A percentile compares a stretch with the other conserved stretches of the same genome.
Conservation (phyloP, 1,140 invertebrate species). For the Papilio polyxenes region DNA sequence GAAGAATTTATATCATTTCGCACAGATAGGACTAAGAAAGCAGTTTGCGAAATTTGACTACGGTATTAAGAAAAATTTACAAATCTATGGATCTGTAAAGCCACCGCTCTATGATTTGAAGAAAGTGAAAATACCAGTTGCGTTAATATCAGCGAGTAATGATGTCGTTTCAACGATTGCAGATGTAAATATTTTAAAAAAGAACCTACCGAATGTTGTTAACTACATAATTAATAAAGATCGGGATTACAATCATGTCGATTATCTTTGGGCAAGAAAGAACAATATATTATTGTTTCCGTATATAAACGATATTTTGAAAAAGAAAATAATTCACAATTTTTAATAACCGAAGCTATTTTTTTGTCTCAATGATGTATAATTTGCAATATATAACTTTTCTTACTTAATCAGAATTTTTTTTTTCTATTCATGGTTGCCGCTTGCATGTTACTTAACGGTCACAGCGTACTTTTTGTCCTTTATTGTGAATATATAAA, state of each 20-base stretch:
- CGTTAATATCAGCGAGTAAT: slow-evolving; percentile 81
- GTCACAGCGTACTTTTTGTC: slow-evolving; percentile 25
- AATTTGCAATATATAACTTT: too few relatives aligned
- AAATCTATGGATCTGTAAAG: slow-evolving; percentile 69
- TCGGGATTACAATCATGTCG: slow-evolving; percentile 48
- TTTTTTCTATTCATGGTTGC: neutral
- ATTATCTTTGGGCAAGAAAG: slow-evolving; percentile 44
- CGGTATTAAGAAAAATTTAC: slow-evolving; percentile 73
- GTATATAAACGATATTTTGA: slow-evolving; percentile 24
- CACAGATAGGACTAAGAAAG: slow-evolving; percentile 77
- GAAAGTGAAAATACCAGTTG: slow-evolving; percentile 80
- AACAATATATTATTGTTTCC: slow-evolving; percentile 39
- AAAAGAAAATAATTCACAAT: neutral
- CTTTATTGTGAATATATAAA: slow-evolving; percentile 18
- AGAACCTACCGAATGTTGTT: slow-evolving; percentile 69
- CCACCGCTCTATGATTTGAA: slow-evolving; percentile 81
- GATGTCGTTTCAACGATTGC: slow-evolving; percentile 80
- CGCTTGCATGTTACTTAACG: slow-evolving; percentile 23
- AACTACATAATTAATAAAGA: slow-evolving; percentile 37
- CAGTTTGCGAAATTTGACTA: slow-evolving; percentile 71
- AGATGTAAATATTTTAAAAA: slow-evolving; percentile 79
- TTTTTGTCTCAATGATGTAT: too few relatives aligned
- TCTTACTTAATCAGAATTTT: too few relatives aligned
- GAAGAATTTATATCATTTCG: slow-evolving; percentile 84
- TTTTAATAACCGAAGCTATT: neutral